These are phyloP conservation scores for Aurelia coerulea DNA, from an alignment of 30 jellyfish, hydroid and myxozoan species.

Conservation along the genomic window DNA sequence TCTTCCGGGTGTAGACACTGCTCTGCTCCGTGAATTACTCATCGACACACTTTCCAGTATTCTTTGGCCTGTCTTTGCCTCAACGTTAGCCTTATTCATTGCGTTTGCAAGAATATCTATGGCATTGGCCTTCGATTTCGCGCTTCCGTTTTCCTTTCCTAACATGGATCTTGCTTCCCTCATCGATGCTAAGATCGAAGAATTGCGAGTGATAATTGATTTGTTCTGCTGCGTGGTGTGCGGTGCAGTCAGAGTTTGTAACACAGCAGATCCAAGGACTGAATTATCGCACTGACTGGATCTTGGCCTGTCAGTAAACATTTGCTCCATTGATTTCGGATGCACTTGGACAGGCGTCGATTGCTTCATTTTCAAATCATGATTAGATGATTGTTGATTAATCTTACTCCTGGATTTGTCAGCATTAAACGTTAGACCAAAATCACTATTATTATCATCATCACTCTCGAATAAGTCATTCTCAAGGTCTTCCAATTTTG, in stretches of 20 bases:
- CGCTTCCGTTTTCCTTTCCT: constrained; percentile 42
- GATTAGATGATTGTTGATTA: background rate
- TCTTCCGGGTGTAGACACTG: constrained; percentile 21
- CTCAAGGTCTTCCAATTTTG: constrained; percentile 11
- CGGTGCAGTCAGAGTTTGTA: constrained; percentile 6
- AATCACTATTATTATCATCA: constrained; percentile 51
- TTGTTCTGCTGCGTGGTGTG: constrained; percentile 58
- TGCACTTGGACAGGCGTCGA: constrained; percentile 44
- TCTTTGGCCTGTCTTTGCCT: constrained; percentile 93
- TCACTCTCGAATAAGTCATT: constrained; percentile 37
- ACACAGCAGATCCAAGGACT: constrained; percentile 19
- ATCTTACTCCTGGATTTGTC: constrained; percentile 6
- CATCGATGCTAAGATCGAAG: constrained; percentile 78
- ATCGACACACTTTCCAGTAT: constrained; percentile 61
- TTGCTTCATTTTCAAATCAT: constrained; percentile 14
- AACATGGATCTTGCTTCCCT: constrained; percentile 87
- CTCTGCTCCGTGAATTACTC: constrained; percentile 26
- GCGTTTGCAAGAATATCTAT: constrained; percentile 96
- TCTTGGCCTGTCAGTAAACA: constrained; percentile 5
- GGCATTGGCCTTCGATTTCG: constrained; percentile 83
- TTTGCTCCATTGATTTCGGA: constrained; percentile 18
- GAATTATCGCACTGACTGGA: background rate
- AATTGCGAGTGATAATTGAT: constrained; percentile 86
- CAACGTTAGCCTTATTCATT: constrained; percentile 91
- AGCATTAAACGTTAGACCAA: constrained; percentile 46